Evolutionary conservation across 1,140 invertebrate species (phyloP), one percentile per base, ranked within the genome.

Genomic region (Kradibia gibbosae): DNA sequence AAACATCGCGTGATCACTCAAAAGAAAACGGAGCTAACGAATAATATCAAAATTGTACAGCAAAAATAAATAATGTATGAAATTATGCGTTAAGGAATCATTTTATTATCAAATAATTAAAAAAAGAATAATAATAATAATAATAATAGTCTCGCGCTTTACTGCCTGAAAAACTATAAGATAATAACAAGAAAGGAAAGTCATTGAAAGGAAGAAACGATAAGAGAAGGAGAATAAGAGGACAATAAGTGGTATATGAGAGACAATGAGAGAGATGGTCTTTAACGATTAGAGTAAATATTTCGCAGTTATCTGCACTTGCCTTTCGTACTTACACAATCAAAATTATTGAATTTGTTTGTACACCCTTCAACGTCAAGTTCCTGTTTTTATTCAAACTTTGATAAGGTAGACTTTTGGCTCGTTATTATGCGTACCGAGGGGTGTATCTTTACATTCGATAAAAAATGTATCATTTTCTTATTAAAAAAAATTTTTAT

Each of bases 241-340:
- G 34, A 67, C 20, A 70, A 22, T 22, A 25, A 25, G 67, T 42
- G 10, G 4, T 3, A 25, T 34, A 45, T 42, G 4, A 70, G 10
- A 3, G 36, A 67, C 36, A 45, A 45, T 11, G n/a, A 60, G 25
- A 28, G 34, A 79, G 28, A 79, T 57, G 25, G 36, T 22, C 10
- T 17, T 50, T 78, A 2, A 20, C 42, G 34, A 71, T 78, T 70
- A 71, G 71, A 71, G 8, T 39, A 78, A 78, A 71, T 55, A 67
- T n/a, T 53, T 67, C 1, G 28, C 20, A 48, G 39, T 77, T 65
- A 77, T 67, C 25, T 8, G 13, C n/a, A 22, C 28, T 36, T 22
- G 17, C 13, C n/a, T 36, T 50, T 45, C 11, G 13, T 28, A n/a
- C 25, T 31, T 34, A 22, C 3, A 17, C 17, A 11, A n/a, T 39